A percentile compares a stretch with the other conserved stretches of the same genome.
Conservation (phyloP, 2,888 invertebrate species). For the Acholoe squamosa region DNA sequence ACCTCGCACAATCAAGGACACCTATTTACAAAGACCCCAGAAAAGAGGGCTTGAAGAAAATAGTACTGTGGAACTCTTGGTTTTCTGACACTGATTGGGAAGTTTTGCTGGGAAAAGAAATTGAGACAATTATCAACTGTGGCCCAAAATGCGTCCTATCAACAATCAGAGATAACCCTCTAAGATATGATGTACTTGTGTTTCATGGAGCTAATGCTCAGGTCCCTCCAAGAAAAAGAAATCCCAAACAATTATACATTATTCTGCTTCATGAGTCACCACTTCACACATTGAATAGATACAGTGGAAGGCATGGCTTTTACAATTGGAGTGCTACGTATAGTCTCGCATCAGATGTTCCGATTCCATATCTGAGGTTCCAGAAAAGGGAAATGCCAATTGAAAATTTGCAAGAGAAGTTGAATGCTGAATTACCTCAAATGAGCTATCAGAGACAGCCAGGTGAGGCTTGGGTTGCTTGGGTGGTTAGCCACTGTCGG, state of each 20-base stretch:
- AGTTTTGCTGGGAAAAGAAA: no score
- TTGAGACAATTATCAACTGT: no score
- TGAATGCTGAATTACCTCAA: not conserved
- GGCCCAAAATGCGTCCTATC: not conserved
- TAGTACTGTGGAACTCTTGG: no score
- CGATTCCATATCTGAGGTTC: not conserved
- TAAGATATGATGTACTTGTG: not conserved
- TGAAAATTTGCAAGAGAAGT: not conserved
- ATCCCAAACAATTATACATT: not conserved
- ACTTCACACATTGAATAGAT: not conserved
- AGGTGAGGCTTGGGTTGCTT: conserved; percentile 1
- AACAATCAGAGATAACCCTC: not conserved
- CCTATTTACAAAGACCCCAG: no score
- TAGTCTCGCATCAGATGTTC: not conserved
- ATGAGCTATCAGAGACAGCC: not conserved
- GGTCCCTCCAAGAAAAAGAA: not conserved
- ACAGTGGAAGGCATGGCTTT: not conserved
- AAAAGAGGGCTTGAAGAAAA: no score
- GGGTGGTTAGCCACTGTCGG: conserved; percentile 50
- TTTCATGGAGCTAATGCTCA: not conserved
- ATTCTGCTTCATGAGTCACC: not conserved
- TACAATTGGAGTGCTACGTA: not conserved
- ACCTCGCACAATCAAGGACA: no score
- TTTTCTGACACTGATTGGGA: no score
- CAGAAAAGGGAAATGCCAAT: no score